Conservation (phyloP, 2,888 invertebrate genomes). For the Eulithis prunata region DNA sequence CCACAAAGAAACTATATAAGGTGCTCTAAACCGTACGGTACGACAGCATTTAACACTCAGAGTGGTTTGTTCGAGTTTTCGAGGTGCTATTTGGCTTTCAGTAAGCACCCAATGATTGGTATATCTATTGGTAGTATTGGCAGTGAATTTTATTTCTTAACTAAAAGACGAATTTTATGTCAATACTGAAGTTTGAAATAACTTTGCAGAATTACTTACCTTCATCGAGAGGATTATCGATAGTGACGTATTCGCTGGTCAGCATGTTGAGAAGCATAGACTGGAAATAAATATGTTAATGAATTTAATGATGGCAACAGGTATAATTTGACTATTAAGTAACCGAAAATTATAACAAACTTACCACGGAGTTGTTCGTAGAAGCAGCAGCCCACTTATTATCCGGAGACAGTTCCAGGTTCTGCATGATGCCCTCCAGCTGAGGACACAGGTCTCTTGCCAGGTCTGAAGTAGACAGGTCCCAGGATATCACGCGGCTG, state of each 20-base stretch:
- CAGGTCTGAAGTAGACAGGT: conserved; percentile 97
- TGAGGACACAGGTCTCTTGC: conserved; percentile 95
- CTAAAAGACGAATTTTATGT: too few relatives aligned
- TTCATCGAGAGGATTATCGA: conserved; percentile 93
- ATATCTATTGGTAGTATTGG: too few relatives aligned
- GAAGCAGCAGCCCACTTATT: conserved; percentile 98
- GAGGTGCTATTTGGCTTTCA: too few relatives aligned
- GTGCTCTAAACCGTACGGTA: too few relatives aligned
- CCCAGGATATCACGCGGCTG: conserved; percentile 98
- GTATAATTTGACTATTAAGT: background rate
- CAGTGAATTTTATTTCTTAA: too few relatives aligned
- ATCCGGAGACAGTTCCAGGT: conserved; percentile 95
- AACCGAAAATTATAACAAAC: conserved; percentile 12
- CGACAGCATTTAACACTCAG: background rate
- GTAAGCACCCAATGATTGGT: too few relatives aligned
- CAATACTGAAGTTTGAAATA: too few relatives aligned
- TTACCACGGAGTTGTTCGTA: conserved; percentile 96
- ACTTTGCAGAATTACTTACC: conserved; percentile 48
- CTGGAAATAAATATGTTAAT: conserved; percentile 70
- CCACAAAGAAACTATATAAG: too few relatives aligned
- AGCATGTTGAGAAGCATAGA: conserved; percentile 95
- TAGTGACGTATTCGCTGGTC: conserved; percentile 95
- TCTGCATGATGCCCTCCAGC: conserved; percentile 98
- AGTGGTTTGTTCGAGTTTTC: background rate
- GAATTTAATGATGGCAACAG: conserved; percentile 5